Evolutionary conservation across 2,113 vertebrate species (phyloP), one percentile per base, ranked within the genome.

Genomic region (Oreotrochilus melanogaster): DNA sequence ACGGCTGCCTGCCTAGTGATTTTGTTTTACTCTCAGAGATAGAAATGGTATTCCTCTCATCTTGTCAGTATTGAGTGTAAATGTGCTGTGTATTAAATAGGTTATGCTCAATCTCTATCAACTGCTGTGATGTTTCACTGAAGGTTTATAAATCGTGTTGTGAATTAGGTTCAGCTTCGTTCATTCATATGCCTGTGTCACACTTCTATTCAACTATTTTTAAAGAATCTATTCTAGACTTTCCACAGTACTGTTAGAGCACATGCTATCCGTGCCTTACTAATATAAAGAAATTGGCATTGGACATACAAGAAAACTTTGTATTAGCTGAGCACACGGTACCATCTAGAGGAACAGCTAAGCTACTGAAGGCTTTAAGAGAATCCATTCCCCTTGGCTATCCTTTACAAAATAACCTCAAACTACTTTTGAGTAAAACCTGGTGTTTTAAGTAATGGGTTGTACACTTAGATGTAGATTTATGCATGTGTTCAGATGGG

Each of bases 331-430:
- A 79, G 71, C 62, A 67, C 57, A 89, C 62, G 82, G 62, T 88
- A 73, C 95, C 93, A 93, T 86, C 96, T 97, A 96, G 92, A 92
- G 96, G 94, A 96, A 18, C 33, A 93, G 18, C 56, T 80, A 14
- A 3, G 85, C 23, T 73, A 93, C n/a, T 95, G 87, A 83, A 78
- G 28, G 47, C 47, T 69, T 86, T 61, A 21, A 57, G 22, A 85
- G 27, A 75, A 31, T 79, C 22, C 53, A 2, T 61, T 64, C 30
- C 10, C 21, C 37, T 48, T 86, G 51, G 5, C 19, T 25, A 42
- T 73, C 15, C 37, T 81, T 79, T 62, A 56, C 19, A 70, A 70
- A 93, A 10, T 30, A 53, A 23, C 42, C 33, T 75, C 35, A 89
- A 81, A 53, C 42, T 69, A 45, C 28, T 62, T 58, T 73, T 73